A percentile compares a stretch with the other conserved stretches of the same genome.
Conservation (phyloP, 2,113 vertebrate genomes). For the Willisornis vidua region DNA sequence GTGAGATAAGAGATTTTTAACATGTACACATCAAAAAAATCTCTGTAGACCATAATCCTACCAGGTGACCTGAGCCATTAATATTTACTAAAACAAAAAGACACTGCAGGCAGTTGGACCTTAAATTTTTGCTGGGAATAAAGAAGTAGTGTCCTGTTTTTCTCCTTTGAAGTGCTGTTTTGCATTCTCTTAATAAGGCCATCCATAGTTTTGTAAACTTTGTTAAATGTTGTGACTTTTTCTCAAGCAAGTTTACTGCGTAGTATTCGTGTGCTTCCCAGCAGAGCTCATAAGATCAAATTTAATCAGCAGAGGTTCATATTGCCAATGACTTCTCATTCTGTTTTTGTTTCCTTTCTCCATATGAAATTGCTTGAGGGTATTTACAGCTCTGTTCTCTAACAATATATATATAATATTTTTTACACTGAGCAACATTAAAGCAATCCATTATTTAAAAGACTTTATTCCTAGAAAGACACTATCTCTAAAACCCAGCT, state of each 20-base stretch:
- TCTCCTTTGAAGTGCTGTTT: not conserved
- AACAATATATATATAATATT: not conserved
- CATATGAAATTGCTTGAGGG: constrained; percentile 15
- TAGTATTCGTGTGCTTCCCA: constrained; percentile 20
- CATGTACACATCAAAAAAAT: not conserved
- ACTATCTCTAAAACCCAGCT: not conserved
- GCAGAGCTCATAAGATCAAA: constrained; percentile 34
- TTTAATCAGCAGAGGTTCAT: constrained; percentile 49
- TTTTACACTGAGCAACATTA: not conserved
- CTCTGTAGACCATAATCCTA: not conserved
- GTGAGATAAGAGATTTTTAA: not conserved
- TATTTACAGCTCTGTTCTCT: not conserved
- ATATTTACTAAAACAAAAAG: not conserved
- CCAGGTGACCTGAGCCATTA: not conserved
- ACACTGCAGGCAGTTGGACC: not conserved
- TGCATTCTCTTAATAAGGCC: not conserved
- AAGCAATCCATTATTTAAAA: constrained; percentile 42
- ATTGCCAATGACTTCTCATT: constrained; percentile 19
- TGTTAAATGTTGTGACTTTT: not conserved
- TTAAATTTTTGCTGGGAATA: not conserved
- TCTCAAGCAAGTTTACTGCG: constrained; percentile 14
- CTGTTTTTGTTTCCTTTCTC: constrained; percentile 37
- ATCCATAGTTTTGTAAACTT: constrained; percentile 24
- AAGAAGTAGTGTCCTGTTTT: not conserved
- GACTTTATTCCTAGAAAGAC: not conserved